Conservation (phyloP, 2,113 vertebrate species). For the Spea bombifrons region DNA sequence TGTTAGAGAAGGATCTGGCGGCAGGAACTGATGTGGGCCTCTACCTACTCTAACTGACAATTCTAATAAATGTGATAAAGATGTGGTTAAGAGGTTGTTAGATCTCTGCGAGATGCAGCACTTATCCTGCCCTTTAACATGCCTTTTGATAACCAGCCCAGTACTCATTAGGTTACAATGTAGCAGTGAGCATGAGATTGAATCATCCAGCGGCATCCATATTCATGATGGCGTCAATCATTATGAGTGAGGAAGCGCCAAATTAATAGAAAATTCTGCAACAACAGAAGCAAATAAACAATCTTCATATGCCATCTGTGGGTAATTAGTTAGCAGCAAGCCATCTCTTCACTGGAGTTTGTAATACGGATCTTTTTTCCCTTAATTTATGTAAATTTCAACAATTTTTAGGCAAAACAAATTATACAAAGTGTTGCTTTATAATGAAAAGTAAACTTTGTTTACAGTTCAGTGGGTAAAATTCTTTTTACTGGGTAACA, state of each 20-base stretch:
- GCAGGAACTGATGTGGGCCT: background rate
- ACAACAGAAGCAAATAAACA: constrained; percentile 48
- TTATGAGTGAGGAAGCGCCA: constrained; percentile 39
- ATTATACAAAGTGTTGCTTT: constrained; percentile 45
- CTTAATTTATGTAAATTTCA: constrained; percentile 46
- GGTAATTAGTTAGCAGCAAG: constrained; percentile 49
- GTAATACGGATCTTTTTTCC: constrained; percentile 37
- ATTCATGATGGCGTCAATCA: constrained; percentile 48
- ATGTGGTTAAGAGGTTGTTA: background rate
- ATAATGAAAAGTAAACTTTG: constrained; percentile 50
- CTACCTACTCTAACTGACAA: background rate
- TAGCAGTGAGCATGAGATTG: background rate
- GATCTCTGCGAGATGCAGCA: background rate
- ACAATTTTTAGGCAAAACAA: constrained; percentile 46
- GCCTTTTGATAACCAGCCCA: constrained; percentile 13
- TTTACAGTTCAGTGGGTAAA: constrained; percentile 46
- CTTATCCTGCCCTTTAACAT: constrained; percentile 23
- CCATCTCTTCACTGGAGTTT: constrained; percentile 39
- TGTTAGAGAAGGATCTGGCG: background rate
- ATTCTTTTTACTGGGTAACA: constrained; percentile 35
- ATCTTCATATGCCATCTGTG: constrained; percentile 46
- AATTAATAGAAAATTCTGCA: constrained; percentile 47
- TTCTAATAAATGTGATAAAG: background rate
- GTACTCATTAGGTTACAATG: constrained; percentile 13
- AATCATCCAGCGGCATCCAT: constrained; percentile 41